These are phyloP conservation scores for Syritta pipiens DNA, from an alignment of 2,888 invertebrate species.

Conservation along the genomic window DNA sequence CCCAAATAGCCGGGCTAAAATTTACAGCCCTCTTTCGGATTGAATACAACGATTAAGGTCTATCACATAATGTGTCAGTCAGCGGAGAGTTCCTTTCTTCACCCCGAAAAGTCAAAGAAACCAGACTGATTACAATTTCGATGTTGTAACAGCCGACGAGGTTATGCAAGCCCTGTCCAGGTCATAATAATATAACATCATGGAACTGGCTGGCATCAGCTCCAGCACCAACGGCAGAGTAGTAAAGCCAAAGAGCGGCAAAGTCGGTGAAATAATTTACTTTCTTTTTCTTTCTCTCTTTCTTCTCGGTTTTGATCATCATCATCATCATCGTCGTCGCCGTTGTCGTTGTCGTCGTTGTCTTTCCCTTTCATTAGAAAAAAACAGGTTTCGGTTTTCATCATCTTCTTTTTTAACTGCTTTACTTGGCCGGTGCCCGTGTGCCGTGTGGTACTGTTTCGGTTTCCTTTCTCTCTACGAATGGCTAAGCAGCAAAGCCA, in stretches of 20 bases:
- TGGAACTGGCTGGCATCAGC: constrained; percentile 19
- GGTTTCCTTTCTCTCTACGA: constrained; percentile 52
- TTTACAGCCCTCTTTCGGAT: constrained; percentile 19
- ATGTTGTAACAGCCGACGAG: constrained; percentile 55
- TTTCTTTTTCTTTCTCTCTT: constrained; percentile 55
- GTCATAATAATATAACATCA: constrained; percentile 59
- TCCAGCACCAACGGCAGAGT: background rate
- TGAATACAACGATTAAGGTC: constrained; percentile 49
- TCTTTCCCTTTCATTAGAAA: constrained; percentile 67
- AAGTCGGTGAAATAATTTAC: constrained; percentile 58
- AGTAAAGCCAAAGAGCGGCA: background rate
- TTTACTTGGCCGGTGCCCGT: background rate
- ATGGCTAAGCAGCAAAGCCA: constrained; percentile 10
- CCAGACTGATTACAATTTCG: constrained; percentile 55
- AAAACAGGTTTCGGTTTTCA: constrained; percentile 57
- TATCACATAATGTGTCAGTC: constrained; percentile 52
- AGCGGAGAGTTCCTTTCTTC: too few relatives aligned
- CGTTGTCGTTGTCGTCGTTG: too few relatives aligned
- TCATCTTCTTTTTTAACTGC: constrained; percentile 12
- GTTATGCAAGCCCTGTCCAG: constrained; percentile 61
- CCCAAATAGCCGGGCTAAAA: constrained; percentile 28
- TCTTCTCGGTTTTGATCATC: constrained; percentile 38
- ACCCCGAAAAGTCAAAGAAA: too few relatives aligned
- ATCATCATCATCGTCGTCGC: too few relatives aligned
- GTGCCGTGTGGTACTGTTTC: background rate